Evolutionary conservation across 2,888 invertebrate species (phyloP), one percentile per base, ranked within the genome.

Genomic region (Erynnis tages): DNA sequence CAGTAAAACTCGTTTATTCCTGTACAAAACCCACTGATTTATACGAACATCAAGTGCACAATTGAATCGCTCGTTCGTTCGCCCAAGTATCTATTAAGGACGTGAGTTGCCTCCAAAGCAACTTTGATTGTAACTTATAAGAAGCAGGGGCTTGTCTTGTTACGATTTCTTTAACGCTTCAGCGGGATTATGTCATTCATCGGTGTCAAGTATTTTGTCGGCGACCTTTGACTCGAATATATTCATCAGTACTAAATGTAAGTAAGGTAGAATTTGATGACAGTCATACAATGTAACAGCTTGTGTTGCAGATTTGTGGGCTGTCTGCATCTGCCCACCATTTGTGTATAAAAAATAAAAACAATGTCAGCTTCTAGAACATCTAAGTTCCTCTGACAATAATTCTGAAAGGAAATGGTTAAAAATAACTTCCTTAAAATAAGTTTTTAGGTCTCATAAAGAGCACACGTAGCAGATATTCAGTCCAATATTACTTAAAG

Each of bases 1-100:
- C 34, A 7, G 8, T n/a, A 29, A 14, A 38, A 10, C 21, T 14
- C 6, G 23, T 21, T 27, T 16, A 16, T 40, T 34, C 32, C n/a
- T 6, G 14, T 4, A 17, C 49, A 27, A 23, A 35, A 50, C 14
- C 46, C 58, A 63, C 58, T 65, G 66, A 70, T 70, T 69, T 69
- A 69, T 70, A 63, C 56, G 58, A 54, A 61, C 66, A 68, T 69
- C 66, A 65, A 62, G 61, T 57, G 54, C 58, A 59, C 66, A 69
- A 68, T 67, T 68, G 69, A 69, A 69, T 66, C 68, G 65, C 61
- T 60, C 54, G 56, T 52, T 57, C 50, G 61, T 58, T 56, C 65
- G 61, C 55, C 56, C 62, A 69, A 69, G 69, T 67, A 70, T 60
- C 69, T 66, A 70, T 70, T 66, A 66, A 59, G 56, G 58, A 70